Percentiles rank a stretch among this genome's conserved stretches.
Evolutionary conservation across 2,797 vertebrate species (phyloP).

Genomic region (Squalus acanthias): DNA sequence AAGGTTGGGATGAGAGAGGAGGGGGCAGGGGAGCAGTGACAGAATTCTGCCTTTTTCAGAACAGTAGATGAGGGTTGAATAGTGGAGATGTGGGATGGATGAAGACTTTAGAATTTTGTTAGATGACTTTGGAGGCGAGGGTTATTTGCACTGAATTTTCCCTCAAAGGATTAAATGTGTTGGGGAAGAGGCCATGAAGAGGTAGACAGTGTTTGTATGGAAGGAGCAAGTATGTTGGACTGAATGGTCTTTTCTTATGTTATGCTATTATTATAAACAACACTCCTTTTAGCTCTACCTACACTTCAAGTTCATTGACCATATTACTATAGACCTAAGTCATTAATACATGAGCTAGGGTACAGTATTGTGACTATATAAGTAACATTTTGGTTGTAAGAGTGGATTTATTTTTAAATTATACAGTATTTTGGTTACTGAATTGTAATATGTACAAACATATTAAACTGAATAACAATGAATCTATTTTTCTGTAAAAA

Average conservation of each 20-base stretch:
- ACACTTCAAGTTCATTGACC: not conserved
- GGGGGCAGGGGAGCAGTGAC: not conserved
- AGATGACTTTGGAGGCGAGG: not conserved
- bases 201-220: not conserved
- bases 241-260: not conserved
- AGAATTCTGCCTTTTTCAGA: not conserved
- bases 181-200: not conserved
- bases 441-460: not conserved
- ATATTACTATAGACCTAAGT: not conserved
- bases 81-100: not conserved
- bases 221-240: not conserved
- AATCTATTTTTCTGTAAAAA: not conserved
- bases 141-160: not conserved
- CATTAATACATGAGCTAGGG: not conserved
- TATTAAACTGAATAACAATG: not conserved
- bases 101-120: not conserved
- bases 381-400: not conserved
- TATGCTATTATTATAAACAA: not conserved
- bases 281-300: not conserved
- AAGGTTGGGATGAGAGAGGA: not conserved
- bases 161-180: not conserved
- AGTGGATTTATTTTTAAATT: not conserved
- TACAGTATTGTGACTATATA: not conserved
- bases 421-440: not conserved
- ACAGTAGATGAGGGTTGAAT: not conserved